phyloP scores from a whole-genome alignment of 2,113 vertebrate genomes.

The Clinocottus analis region DNA sequence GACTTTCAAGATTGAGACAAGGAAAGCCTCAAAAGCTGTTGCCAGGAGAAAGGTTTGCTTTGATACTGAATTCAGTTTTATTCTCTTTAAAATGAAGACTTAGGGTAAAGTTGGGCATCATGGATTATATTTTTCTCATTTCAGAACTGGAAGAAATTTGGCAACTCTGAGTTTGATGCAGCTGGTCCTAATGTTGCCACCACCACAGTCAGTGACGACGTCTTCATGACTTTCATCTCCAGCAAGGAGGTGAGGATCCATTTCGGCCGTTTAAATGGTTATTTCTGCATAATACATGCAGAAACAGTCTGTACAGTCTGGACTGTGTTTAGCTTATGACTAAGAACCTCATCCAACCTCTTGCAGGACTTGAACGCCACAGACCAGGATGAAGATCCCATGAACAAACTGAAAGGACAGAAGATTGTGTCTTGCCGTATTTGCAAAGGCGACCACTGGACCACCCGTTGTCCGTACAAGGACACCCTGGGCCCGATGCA shows the following conservation, averaged over 20 bases:
- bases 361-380: conserved; percentile 91
- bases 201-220: conserved; percentile 96
- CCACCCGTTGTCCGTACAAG: conserved; percentile 96
- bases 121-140: not conserved
- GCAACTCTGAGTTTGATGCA: conserved; percentile 92
- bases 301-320: not conserved
- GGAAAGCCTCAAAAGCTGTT: conserved; percentile 96
- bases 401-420: conserved; percentile 98
- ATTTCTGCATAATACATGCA: not conserved
- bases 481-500: conserved; percentile 98
- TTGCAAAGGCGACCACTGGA: conserved; percentile 99
- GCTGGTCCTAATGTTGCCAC: conserved; percentile 95
- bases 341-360: not conserved
- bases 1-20: conserved; percentile 94
- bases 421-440: conserved; percentile 98
- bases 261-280: not conserved
- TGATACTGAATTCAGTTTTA: not conserved
- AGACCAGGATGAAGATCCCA: conserved; percentile 95
- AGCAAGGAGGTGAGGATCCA: conserved; percentile 90
- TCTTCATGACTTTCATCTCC: conserved; percentile 97
- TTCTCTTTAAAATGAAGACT: not conserved
- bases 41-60: conserved; percentile 91
- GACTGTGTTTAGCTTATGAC: not conserved
- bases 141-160: conserved; percentile 98
- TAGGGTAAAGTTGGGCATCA: fast-evolving